phyloP scores from a whole-genome alignment of 2,888 invertebrate genomes.

The Epinotia bilunana region DNA sequence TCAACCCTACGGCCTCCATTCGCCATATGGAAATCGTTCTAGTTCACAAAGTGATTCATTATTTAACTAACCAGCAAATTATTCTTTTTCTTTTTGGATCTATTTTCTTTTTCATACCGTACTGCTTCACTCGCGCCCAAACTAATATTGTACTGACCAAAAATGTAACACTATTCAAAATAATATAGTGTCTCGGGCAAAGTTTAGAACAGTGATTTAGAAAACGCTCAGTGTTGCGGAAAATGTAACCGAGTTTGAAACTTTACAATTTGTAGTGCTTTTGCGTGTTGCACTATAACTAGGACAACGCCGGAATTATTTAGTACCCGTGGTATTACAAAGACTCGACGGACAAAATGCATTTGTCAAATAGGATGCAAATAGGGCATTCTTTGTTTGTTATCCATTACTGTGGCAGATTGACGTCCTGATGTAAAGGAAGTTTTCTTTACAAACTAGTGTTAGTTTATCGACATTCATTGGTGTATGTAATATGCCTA shows the following conservation, averaged over 20 bases:
- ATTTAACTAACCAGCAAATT: too few species aligned
- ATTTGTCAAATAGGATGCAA: not conserved
- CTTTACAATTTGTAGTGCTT: constrained; percentile 10
- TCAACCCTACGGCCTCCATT: too few species aligned
- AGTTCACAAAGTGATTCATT: too few species aligned
- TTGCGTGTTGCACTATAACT: constrained; percentile 5
- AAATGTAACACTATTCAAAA: not conserved
- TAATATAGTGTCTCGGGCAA: not conserved
- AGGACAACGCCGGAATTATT: not conserved
- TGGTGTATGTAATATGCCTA: too few species aligned
- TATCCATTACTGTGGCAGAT: not conserved
- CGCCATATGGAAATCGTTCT: too few species aligned
- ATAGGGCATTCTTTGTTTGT: not conserved
- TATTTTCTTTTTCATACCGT: too few species aligned
- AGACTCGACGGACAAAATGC: not conserved
- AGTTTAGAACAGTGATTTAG: constrained; percentile 12
- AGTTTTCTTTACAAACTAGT: too few species aligned
- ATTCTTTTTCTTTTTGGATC: too few species aligned
- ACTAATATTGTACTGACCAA: not conserved
- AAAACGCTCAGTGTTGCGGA: constrained; percentile 15
- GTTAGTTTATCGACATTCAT: too few species aligned
- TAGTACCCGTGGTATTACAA: not conserved
- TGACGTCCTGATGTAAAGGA: not conserved
- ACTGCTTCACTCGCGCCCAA: not conserved
- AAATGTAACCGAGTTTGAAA: constrained; percentile 13